Evolutionary conservation across 2,113 vertebrate species (phyloP).

Genomic region (Grallaria varia): DNA sequence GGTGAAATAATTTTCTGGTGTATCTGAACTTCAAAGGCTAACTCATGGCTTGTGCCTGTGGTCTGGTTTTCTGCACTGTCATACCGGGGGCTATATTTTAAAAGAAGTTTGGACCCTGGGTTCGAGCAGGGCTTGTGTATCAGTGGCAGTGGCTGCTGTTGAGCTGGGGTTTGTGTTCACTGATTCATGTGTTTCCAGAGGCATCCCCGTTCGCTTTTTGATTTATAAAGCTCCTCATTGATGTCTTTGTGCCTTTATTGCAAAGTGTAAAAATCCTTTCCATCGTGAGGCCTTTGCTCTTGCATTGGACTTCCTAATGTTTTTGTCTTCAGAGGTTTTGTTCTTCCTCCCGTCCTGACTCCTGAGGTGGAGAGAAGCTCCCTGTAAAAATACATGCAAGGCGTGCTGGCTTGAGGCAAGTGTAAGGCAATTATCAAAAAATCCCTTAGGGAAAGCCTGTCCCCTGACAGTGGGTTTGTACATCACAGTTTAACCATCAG

Average conservation of each 20-base stretch:
- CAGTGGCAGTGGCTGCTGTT: not conserved
- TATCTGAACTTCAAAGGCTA: not conserved
- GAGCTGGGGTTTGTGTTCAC: not conserved
- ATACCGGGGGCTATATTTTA: not conserved
- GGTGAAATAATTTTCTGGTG: not conserved
- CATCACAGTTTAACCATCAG: not conserved
- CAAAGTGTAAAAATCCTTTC: not conserved
- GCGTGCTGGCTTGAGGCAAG: not conserved
- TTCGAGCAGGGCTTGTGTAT: not conserved
- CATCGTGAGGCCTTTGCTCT: accelerated
- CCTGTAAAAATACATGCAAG: not conserved
- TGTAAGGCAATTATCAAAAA: not conserved
- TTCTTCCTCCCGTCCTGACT: not conserved
- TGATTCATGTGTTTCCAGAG: not conserved
- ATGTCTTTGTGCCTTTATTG: not conserved
- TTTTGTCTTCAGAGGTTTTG: not conserved
- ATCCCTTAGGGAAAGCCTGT: not conserved
- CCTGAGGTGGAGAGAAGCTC: not conserved
- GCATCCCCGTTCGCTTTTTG: not conserved
- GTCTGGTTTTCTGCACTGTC: not conserved
- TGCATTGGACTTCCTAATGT: not conserved
- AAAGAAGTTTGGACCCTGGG: not conserved
- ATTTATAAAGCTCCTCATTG: not conserved
- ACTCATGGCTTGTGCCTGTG: not conserved
- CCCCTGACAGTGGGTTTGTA: not conserved